These are phyloP conservation scores for Cossypha niveicapilla DNA, from an alignment of 2,797 vertebrate species.

Conservation along the genomic window DNA sequence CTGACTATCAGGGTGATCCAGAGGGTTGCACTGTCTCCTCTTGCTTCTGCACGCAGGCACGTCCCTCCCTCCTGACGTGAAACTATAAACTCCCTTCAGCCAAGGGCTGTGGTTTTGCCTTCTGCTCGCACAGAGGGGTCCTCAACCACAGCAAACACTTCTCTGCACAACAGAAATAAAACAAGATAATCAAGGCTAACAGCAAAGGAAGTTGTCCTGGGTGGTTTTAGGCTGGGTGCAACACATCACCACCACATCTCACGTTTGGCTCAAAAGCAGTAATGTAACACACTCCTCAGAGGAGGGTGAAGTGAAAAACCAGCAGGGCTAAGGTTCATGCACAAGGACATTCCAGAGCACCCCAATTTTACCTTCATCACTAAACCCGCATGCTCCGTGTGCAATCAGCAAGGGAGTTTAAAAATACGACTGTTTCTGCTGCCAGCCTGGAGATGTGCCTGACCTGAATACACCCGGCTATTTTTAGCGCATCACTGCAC, in stretches of 20 bases:
- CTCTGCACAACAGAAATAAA: neutral
- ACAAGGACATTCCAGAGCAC: neutral
- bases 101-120: neutral
- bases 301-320: neutral
- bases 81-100: neutral
- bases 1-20: neutral
- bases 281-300: fast-evolving
- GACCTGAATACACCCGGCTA: slow-evolving; percentile 14
- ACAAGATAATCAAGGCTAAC: neutral
- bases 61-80: fast-evolving
- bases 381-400: neutral
- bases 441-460: neutral
- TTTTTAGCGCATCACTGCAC: neutral
- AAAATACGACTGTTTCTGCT: neutral
- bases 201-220: neutral
- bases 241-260: neutral
- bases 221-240: neutral
- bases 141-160: neutral
- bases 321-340: neutral
- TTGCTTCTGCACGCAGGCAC: fast-evolving
- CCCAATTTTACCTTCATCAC: neutral
- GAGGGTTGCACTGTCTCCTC: neutral
- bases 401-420: neutral
- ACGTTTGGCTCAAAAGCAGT: neutral
- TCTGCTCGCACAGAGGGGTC: fast-evolving